Conservation (phyloP, 2,113 vertebrate genomes). For the Ailurus styani region DNA sequence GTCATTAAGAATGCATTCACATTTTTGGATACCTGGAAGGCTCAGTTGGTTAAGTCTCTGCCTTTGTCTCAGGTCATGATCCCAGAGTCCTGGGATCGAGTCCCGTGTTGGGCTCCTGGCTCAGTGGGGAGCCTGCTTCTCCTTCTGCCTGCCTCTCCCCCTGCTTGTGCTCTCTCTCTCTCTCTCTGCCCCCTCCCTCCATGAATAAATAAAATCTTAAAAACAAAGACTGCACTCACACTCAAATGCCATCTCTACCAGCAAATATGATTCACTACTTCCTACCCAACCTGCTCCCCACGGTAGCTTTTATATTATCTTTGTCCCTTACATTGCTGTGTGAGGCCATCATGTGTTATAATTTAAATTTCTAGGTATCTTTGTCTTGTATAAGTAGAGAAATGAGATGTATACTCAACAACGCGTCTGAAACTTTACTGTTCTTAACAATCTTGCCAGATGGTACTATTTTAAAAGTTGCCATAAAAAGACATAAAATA, state of each 20-base stretch:
- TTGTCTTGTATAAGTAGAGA: background rate
- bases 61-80: background rate
- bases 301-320: background rate
- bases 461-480: background rate
- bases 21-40: background rate
- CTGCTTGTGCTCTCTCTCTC: no score
- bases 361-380: background rate
- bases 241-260: background rate
- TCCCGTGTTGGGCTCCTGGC: background rate
- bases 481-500: slow-evolving; percentile 1
- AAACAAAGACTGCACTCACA: background rate
- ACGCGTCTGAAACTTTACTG: background rate
- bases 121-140: background rate
- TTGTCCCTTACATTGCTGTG: background rate
- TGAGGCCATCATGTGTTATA: background rate
- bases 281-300: background rate
- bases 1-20: background rate
- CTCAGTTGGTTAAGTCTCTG: background rate
- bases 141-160: no score
- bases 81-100: no score
- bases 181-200: no score
- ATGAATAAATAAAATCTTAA: background rate
- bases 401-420: background rate
- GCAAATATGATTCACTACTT: background rate
- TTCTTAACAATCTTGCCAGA: slow-evolving; percentile 26